A percentile compares a stretch with the other conserved stretches of the same genome.
These are phyloP conservation scores for Spicauda simplicius DNA, from an alignment of 2,888 invertebrate species.

Conservation along the genomic window DNA sequence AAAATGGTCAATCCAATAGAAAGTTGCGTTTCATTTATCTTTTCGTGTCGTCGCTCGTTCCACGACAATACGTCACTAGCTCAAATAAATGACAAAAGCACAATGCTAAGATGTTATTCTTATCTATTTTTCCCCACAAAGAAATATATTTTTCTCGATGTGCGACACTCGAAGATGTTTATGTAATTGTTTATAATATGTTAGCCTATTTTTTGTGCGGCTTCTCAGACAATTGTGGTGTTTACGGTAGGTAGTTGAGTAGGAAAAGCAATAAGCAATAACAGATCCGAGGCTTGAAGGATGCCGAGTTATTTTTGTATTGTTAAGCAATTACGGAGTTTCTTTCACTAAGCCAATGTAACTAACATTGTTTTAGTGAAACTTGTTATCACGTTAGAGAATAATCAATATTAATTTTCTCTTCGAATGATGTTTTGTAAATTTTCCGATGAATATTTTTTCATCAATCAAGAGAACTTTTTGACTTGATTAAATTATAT, in stretches of 20 bases:
- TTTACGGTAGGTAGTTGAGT: constrained; percentile 32
- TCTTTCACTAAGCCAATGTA: too few relatives aligned
- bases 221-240: constrained; percentile 37
- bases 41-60: constrained; percentile 39
- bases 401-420: too few relatives aligned
- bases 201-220: constrained; percentile 45
- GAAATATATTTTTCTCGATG: constrained; percentile 48
- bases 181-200: constrained; percentile 52
- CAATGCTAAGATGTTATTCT: constrained; percentile 50
- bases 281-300: constrained; percentile 10
- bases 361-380: too few relatives aligned
- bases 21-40: constrained; percentile 42
- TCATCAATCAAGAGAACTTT: too few relatives aligned
- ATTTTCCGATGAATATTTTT: too few relatives aligned
- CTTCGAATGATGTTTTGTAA: too few relatives aligned
- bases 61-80: constrained; percentile 44
- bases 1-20: constrained; percentile 42
- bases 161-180: constrained; percentile 51
- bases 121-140: constrained; percentile 48
- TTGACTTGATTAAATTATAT: too few relatives aligned
- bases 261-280: constrained; percentile 14
- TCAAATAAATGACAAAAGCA: constrained; percentile 49
- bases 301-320: constrained; percentile 19
- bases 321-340: constrained; percentile 3
- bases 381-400: too few relatives aligned